Evolutionary conservation across 1,140 invertebrate genomes (phyloP), one percentile per base, ranked within the genome.

Genomic region (Hormaphis cornu): DNA sequence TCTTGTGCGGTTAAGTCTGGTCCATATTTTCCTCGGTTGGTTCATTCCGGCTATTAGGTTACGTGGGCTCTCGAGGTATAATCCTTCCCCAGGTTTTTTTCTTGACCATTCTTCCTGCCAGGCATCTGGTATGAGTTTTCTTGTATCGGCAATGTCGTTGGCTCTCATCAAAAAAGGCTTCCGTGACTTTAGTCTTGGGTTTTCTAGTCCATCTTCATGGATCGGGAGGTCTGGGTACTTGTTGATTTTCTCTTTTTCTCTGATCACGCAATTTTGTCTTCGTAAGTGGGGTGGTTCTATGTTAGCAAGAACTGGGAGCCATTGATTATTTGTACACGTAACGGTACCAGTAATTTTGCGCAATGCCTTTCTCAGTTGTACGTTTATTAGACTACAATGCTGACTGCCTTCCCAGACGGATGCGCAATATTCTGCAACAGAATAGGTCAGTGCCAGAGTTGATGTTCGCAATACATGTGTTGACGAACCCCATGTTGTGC

Each of bases 351-450:
- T n/a, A n/a, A n/a, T n/a, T n/a, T n/a, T n/a, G n/a, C n/a, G n/a
- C n/a, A n/a, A n/a, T n/a, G n/a, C n/a, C n/a, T n/a, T n/a, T n/a
- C n/a, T n/a, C n/a, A n/a, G n/a, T n/a, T n/a, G n/a, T n/a, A n/a
- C n/a, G n/a, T n/a, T n/a, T n/a, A n/a, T n/a, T n/a, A n/a, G n/a
- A n/a, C n/a, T n/a, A n/a, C n/a, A n/a, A n/a, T n/a, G n/a, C n/a
- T n/a, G n/a, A n/a, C n/a, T n/a, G n/a, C n/a, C n/a, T n/a, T n/a
- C n/a, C n/a, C n/a, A n/a, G 18, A 66, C 61, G 26, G 61, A 40
- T 28, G 61, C 30, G n/a, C 61, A 66, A 37, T 61, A 61, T 33
- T 61, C 56, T 22, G 56, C 56, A 33, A 42, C 33, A 40, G 56
- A 61, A 61, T 61, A 35, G n/a, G n/a, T n/a, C n/a, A n/a, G n/a